Evolutionary conservation across 2,888 invertebrate genomes (phyloP).

Genomic region (Coleophora flavipennella): DNA sequence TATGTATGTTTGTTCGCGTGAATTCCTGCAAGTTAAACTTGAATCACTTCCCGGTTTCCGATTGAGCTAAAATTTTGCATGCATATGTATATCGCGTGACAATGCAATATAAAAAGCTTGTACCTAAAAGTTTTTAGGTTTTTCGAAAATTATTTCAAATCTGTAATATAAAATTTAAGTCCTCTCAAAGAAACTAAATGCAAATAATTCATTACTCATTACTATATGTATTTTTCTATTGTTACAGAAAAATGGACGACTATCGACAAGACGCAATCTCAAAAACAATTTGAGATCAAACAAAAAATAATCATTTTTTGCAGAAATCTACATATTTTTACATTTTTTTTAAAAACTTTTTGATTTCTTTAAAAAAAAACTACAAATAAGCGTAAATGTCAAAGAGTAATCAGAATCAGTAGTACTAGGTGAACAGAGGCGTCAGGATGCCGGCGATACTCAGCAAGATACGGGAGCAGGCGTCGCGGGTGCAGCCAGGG

Average conservation of each 20-base stretch:
- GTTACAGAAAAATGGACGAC: conserved; percentile 56
- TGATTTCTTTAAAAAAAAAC: conserved; percentile 8
- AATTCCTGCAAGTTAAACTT: no score
- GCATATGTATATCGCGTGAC: no score
- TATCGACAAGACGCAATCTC: conserved; percentile 16
- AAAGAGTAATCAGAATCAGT: neutral
- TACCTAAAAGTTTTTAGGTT: no score
- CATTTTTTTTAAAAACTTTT: conserved; percentile 1
- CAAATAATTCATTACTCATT: no score
- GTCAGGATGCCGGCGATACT: conserved; percentile 59
- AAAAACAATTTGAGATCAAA: conserved; percentile 3
- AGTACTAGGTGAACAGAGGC: no score
- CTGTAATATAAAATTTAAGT: no score
- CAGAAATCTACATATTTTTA: neutral
- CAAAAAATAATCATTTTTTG: conserved; percentile 3
- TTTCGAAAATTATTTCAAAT: no score
- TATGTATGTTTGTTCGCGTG: no score
- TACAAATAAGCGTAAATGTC: conserved; percentile 1
- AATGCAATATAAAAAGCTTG: no score
- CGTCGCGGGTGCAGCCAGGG: conserved; percentile 55
- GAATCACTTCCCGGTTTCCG: no score
- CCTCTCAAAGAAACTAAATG: no score
- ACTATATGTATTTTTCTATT: conserved; percentile 16
- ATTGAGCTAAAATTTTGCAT: no score
- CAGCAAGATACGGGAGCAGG: conserved; percentile 59